Conservation (phyloP, 2,113 vertebrate species). For the Lamprotornis superbus region DNA sequence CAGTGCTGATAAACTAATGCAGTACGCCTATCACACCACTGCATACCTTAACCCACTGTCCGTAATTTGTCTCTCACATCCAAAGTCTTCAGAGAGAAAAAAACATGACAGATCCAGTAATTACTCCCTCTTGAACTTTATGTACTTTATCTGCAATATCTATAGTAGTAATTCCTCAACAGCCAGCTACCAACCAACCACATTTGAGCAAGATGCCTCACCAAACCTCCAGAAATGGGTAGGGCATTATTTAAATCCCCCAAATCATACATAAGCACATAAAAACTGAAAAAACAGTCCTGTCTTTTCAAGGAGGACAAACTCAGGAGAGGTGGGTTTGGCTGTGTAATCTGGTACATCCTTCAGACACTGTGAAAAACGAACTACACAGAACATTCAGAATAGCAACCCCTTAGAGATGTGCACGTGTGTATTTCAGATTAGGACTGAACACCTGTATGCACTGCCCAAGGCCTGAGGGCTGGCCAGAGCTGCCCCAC, state of each 20-base stretch:
- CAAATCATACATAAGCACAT: not conserved
- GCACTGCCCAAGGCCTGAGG: not conserved
- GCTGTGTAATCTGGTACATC: fast-evolving
- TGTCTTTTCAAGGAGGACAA: not conserved
- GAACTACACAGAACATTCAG: not conserved
- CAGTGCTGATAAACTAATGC: not conserved
- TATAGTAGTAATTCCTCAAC: not conserved
- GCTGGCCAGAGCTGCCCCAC: not conserved
- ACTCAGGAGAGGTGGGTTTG: not conserved
- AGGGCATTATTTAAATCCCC: not conserved
- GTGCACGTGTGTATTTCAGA: fast-evolving
- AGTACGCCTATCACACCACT: not conserved
- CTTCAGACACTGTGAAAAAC: not conserved
- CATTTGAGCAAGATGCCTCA: not conserved
- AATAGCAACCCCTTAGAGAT: fast-evolving
- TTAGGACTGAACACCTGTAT: fast-evolving
- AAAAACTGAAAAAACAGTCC: not conserved
- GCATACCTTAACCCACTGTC: not conserved
- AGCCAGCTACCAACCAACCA: not conserved
- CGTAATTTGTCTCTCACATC: not conserved
- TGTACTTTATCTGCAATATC: not conserved
- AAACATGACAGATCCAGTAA: not conserved
- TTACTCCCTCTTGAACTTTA: not conserved
- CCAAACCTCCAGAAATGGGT: not conserved
- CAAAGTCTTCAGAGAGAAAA: not conserved